Percentiles rank a stretch among this genome's conserved stretches.
Conservation (phyloP, 2,797 vertebrate species). For the Alexandromys oeconomus region DNA sequence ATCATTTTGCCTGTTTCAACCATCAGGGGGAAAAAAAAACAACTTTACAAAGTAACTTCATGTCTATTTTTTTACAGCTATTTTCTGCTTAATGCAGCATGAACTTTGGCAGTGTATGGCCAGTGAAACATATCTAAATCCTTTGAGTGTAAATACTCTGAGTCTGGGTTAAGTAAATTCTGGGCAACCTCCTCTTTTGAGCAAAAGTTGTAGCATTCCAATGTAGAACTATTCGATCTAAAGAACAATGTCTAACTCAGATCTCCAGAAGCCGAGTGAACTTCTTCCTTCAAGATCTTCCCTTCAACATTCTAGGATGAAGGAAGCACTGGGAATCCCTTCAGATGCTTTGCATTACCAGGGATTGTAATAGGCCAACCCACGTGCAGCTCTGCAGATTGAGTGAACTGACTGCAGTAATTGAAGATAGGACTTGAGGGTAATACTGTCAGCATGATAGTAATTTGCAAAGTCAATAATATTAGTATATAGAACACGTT, state of each 20-base stretch:
- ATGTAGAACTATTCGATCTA: slow-evolving; percentile 39
- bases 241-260: slow-evolving; percentile 50
- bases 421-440: slow-evolving; percentile 31
- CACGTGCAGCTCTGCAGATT: slow-evolving; percentile 36
- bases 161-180: slow-evolving; percentile 11
- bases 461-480: slow-evolving; percentile 56
- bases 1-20: slow-evolving; percentile 4
- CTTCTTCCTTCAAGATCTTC: slow-evolving; percentile 5
- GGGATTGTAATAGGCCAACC: neutral
- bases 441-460: slow-evolving; percentile 56
- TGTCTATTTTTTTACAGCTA: neutral
- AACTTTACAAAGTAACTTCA: slow-evolving; percentile 9
- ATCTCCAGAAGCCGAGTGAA: neutral
- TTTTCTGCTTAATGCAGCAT: neutral
- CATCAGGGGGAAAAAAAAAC: slow-evolving; percentile 13
- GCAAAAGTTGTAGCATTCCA: neutral
- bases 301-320: slow-evolving; percentile 46
- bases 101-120: neutral
- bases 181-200: slow-evolving; percentile 9
- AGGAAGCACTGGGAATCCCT: neutral
- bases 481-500: slow-evolving; percentile 49
- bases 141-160: slow-evolving; percentile 33
- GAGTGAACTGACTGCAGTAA: slow-evolving; percentile 35
- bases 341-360: neutral
- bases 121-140: slow-evolving; percentile 22